Evolutionary conservation across 2,113 vertebrate species (phyloP).

Genomic region (Xiphophorus hellerii): DNA sequence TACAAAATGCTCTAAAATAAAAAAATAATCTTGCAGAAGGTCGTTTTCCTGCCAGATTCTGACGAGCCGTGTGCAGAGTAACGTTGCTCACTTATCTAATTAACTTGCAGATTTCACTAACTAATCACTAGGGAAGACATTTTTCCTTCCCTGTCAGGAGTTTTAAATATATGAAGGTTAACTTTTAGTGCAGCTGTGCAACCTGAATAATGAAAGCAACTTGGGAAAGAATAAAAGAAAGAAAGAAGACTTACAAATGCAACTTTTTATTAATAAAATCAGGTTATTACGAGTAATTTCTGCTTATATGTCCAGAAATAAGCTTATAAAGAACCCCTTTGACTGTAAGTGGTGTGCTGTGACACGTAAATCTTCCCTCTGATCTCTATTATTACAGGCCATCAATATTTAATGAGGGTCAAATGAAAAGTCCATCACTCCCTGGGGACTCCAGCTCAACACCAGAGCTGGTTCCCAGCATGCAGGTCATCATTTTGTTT

Average conservation of each 20-base stretch:
- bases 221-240: background rate
- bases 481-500: slow-evolving; percentile 5
- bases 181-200: slow-evolving; percentile 40
- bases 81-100: slow-evolving; percentile 17
- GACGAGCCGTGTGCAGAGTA: slow-evolving; percentile 10
- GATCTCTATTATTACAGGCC: slow-evolving; percentile 32
- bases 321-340: slow-evolving; percentile 19
- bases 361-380: slow-evolving; percentile 16
- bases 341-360: background rate
- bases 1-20: background rate
- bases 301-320: slow-evolving; percentile 16
- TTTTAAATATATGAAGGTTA: slow-evolving; percentile 59
- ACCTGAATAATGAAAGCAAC: background rate
- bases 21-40: background rate
- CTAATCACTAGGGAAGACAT: slow-evolving; percentile 3
- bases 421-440: slow-evolving; percentile 38
- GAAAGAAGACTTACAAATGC: background rate
- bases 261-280: slow-evolving; percentile 13
- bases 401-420: slow-evolving; percentile 64
- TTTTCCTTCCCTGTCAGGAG: background rate
- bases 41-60: background rate
- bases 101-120: slow-evolving; percentile 31
- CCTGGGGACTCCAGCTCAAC: background rate
- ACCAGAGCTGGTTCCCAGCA: slow-evolving; percentile 17
- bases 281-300: slow-evolving; percentile 5